Percentiles rank a stretch among this genome's conserved stretches.
These are phyloP conservation scores for Neotoma lepida DNA, from an alignment of 2,113 vertebrate species.

Conservation along the genomic window DNA sequence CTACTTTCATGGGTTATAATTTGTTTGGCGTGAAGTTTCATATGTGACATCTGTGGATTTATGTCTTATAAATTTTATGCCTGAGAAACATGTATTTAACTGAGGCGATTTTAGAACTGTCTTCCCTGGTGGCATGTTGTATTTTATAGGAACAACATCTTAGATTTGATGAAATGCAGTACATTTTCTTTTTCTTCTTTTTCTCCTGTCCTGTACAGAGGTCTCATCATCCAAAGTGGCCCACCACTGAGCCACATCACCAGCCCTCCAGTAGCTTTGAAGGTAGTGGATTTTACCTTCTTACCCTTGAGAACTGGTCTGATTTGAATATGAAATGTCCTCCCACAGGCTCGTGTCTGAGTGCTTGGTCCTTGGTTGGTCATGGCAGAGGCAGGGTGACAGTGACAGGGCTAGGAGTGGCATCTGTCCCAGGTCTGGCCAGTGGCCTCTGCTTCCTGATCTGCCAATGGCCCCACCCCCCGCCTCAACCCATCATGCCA, in stretches of 20 bases:
- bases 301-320: neutral
- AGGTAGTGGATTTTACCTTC: slow-evolving; percentile 35
- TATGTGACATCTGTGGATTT: neutral
- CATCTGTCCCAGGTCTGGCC: neutral
- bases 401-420: neutral
- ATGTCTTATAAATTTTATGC: neutral
- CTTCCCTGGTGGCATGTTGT: neutral
- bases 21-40: neutral
- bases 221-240: neutral
- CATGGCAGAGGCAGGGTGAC: neutral
- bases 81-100: neutral
- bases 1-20: neutral
- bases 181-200: neutral
- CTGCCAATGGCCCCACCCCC: neutral
- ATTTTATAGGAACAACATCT: neutral
- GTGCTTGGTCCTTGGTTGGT: neutral
- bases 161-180: neutral
- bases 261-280: neutral
- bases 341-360: neutral
- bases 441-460: neutral
- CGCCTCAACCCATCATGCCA: neutral
- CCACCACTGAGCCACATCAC: neutral
- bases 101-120: neutral
- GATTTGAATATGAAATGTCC: neutral
- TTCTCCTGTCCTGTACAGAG: neutral